Evolutionary conservation across 1,140 invertebrate species (phyloP).

Genomic region (Cherax destructor): DNA sequence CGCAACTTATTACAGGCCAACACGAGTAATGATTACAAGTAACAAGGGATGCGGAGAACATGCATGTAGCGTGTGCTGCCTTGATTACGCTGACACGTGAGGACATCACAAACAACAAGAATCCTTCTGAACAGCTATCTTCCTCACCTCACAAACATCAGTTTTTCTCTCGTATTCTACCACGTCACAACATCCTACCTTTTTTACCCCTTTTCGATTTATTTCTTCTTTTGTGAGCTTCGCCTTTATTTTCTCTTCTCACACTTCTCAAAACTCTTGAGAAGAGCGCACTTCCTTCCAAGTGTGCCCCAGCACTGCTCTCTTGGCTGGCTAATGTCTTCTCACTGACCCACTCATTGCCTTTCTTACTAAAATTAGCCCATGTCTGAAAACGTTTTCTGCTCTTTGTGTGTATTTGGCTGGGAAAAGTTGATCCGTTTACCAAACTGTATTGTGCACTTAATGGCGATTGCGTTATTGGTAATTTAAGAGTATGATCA

Average conservation of each 20-base stretch:
- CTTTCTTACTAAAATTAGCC: constrained; percentile 23
- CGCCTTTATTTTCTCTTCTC: constrained; percentile 13
- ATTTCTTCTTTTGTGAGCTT: constrained; percentile 10
- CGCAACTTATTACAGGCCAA: background rate
- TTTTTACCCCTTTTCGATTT: constrained; percentile 26
- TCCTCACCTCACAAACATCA: constrained; percentile 2
- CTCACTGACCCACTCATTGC: background rate
- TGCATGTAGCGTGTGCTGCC: background rate
- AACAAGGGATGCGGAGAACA: background rate
- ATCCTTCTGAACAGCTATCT: background rate
- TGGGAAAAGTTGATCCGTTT: background rate
- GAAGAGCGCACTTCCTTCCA: background rate
- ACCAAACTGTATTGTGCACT: background rate
- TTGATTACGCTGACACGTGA: background rate
- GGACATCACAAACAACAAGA: background rate
- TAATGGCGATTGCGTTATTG: no score
- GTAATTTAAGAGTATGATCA: no score
- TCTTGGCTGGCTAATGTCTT: background rate
- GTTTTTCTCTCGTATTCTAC: background rate
- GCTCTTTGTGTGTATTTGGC: background rate
- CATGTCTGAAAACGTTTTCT: constrained; percentile 18
- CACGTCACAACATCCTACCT: constrained; percentile 22
- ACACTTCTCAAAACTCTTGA: constrained; percentile 20
- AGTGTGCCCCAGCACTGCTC: background rate
- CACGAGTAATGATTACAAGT: background rate